Conservation (phyloP, 2,888 invertebrate genomes). For the Agrochola litura region DNA sequence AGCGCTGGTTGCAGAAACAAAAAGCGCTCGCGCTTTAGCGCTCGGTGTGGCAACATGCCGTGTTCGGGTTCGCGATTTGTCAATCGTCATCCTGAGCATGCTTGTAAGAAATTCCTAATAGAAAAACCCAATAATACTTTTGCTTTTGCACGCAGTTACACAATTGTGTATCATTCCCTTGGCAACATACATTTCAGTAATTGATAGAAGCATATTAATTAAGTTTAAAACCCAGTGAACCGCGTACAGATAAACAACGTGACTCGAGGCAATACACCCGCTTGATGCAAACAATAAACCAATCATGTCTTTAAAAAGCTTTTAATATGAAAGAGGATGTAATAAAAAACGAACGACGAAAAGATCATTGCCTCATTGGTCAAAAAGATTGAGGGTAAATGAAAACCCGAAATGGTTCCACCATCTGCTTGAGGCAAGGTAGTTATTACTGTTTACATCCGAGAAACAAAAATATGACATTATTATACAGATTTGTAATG, state of each 20-base stretch:
- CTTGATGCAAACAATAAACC: slow-evolving; percentile 5
- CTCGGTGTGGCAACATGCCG: too few relatives aligned
- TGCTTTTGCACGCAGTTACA: too few relatives aligned
- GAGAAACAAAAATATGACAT: too few relatives aligned
- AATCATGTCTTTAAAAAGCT: not conserved
- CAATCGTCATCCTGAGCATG: too few relatives aligned
- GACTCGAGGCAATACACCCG: not conserved
- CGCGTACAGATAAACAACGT: slow-evolving; percentile 19
- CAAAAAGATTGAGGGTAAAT: slow-evolving; percentile 8
- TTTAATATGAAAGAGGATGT: slow-evolving; percentile 4
- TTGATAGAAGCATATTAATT: not conserved
- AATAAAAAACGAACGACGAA: slow-evolving; percentile 18
- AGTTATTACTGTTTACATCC: not conserved
- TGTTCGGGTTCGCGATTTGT: too few relatives aligned
- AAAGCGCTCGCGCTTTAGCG: too few relatives aligned
- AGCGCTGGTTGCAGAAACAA: too few relatives aligned
- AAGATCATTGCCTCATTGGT: slow-evolving; percentile 3
- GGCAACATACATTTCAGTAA: not conserved
- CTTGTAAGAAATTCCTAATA: too few relatives aligned
- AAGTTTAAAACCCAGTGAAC: slow-evolving; percentile 38
- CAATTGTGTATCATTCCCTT: not conserved
- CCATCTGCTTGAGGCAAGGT: not conserved
- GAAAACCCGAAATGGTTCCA: not conserved
- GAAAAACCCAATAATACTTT: too few relatives aligned
- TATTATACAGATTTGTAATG: too few relatives aligned